A percentile compares a stretch with the other conserved stretches of the same genome.
Conservation (phyloP, 2,888 invertebrate species). For the Aproaerema taeniolella region DNA sequence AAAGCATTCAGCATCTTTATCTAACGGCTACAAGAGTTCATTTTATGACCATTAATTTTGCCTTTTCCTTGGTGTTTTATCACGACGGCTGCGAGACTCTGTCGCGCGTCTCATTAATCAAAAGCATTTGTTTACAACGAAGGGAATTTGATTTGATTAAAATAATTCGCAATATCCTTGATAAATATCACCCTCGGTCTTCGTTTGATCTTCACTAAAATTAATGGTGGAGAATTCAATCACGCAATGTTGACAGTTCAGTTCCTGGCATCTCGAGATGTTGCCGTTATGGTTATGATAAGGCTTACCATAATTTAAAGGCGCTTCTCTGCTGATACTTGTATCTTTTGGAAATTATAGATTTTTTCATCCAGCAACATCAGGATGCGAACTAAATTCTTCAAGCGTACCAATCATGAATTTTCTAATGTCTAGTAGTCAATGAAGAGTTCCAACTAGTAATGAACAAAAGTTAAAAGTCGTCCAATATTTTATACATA, state of each 20-base stretch:
- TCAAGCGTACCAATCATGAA: too few relatives aligned
- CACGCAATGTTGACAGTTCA: constrained; percentile 57
- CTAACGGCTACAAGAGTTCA: constrained; percentile 75
- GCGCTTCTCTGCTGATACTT: too few relatives aligned
- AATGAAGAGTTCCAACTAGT: too few relatives aligned
- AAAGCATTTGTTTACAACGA: constrained; percentile 78
- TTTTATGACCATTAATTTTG: constrained; percentile 78
- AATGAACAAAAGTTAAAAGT: too few relatives aligned
- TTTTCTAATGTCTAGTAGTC: too few relatives aligned
- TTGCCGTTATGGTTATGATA: too few relatives aligned
- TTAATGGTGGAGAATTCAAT: constrained; percentile 76
- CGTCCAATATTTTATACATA: too few relatives aligned
- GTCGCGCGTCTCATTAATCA: constrained; percentile 78
- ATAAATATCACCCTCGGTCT: constrained; percentile 77
- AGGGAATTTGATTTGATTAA: constrained; percentile 78
- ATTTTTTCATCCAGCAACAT: too few relatives aligned
- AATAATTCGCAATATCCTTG: constrained; percentile 78
- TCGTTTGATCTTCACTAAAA: constrained; percentile 74
- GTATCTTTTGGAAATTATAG: too few relatives aligned
- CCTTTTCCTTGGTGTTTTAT: constrained; percentile 74
- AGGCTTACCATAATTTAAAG: too few relatives aligned
- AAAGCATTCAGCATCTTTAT: constrained; percentile 74
- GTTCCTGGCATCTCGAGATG: not conserved
- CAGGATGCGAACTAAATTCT: too few relatives aligned
- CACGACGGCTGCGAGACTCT: constrained; percentile 71